Conservation (phyloP, 2,797 vertebrate species). For the Petrocephalus sullivani region DNA sequence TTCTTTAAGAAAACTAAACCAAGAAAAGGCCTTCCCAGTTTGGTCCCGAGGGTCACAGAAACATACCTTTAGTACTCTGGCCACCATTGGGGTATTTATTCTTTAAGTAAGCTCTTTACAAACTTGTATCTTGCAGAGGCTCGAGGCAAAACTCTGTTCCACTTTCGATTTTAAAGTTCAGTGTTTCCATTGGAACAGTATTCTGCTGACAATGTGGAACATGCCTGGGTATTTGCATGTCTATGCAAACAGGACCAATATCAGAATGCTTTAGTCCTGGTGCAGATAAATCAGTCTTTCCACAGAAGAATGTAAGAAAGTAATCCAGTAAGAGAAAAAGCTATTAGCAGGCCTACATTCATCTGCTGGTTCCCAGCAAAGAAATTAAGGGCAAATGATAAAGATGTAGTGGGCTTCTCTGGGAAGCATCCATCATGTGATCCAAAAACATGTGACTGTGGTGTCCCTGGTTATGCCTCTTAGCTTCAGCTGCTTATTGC, state of each 20-base stretch:
- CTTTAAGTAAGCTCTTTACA: not conserved
- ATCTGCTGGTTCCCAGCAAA: not conserved
- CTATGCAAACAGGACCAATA: not conserved
- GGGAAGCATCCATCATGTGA: not conserved
- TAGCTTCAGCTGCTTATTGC: not conserved
- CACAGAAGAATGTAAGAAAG: not conserved
- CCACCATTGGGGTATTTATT: not conserved
- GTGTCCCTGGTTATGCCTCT: not conserved
- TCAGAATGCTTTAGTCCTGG: not conserved
- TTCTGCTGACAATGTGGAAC: not conserved
- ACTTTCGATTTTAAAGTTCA: slow-evolving; percentile 6
- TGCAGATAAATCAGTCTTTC: not conserved
- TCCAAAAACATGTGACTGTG: not conserved
- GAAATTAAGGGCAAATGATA: not conserved
- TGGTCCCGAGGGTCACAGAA: not conserved
- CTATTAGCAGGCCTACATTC: not conserved
- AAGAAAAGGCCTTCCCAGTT: not conserved
- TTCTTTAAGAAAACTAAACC: not conserved
- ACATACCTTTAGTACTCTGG: not conserved
- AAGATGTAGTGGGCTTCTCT: not conserved
- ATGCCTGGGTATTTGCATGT: not conserved
- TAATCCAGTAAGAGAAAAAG: not conserved
- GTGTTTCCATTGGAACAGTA: not conserved
- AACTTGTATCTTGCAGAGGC: not conserved
- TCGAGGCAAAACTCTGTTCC: not conserved